These are phyloP conservation scores for Nezara viridula DNA, from an alignment of 2,888 invertebrate genomes.

Conservation along the genomic window DNA sequence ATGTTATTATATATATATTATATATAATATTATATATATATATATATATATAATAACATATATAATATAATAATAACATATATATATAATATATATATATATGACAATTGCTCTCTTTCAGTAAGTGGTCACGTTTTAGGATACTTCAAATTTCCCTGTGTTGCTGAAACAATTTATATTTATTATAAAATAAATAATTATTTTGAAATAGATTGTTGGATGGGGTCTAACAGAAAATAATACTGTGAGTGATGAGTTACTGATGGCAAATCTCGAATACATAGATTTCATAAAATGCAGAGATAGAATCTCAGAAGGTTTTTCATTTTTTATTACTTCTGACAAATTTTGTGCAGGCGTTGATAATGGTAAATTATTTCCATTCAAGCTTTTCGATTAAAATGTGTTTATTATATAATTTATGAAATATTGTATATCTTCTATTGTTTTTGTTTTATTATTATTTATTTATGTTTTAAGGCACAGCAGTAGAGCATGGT, in stretches of 20 bases:
- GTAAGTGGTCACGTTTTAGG: too few species aligned
- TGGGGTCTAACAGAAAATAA: neutral
- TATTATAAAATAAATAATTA: neutral
- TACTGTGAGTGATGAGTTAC: neutral
- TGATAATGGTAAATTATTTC: neutral
- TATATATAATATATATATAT: too few species aligned
- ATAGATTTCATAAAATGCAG: neutral
- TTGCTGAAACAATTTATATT: too few species aligned
- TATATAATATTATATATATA: too few species aligned
- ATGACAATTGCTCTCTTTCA: too few species aligned
- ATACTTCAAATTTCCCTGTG: too few species aligned
- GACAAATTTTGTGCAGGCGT: slow-evolving; percentile 47
- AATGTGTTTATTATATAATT: neutral
- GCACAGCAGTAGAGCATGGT: slow-evolving; percentile 8
- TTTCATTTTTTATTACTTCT: slow-evolving; percentile 29
- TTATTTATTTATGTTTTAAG: neutral
- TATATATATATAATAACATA: too few species aligned
- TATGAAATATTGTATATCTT: neutral
- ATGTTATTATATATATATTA: too few species aligned
- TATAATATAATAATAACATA: too few species aligned
- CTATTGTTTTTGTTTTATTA: neutral
- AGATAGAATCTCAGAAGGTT: neutral
- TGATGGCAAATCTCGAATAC: slow-evolving; percentile 27
- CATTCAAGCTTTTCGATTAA: neutral
- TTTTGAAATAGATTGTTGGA: slow-evolving; percentile 18